phyloP scores from a whole-genome alignment of 2,113 vertebrate species.

The Marcusenius ussheri region DNA sequence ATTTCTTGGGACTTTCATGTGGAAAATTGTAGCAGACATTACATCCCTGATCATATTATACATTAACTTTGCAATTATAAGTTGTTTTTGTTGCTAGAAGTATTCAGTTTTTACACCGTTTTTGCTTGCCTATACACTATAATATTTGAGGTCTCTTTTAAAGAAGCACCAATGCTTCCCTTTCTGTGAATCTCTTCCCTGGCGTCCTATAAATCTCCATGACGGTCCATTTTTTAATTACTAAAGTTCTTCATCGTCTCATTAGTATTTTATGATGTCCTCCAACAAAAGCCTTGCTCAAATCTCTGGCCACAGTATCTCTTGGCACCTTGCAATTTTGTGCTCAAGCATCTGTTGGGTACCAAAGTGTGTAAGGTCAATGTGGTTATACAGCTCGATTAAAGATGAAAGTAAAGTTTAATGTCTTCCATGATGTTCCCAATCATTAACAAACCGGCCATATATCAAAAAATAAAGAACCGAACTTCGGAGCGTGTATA shows the following conservation, averaged over 20 bases:
- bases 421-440: conserved; percentile 24
- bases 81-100: neutral
- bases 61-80: neutral
- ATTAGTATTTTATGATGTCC: neutral
- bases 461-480: conserved; percentile 36
- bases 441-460: conserved; percentile 29
- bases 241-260: neutral
- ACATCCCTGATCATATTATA: neutral
- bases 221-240: neutral
- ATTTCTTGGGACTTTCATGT: neutral
- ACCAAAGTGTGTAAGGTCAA: conserved; percentile 18
- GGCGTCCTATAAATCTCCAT: neutral
- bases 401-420: conserved; percentile 20
- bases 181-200: neutral
- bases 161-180: neutral
- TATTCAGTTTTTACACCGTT: neutral
- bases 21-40: neutral
- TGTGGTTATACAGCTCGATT: conserved; percentile 21
- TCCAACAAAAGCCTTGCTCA: neutral
- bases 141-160: neutral
- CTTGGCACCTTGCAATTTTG: neutral
- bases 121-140: neutral
- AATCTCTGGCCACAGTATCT: neutral
- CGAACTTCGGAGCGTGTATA: conserved; percentile 30
- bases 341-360: neutral